These are phyloP conservation scores for Manduca sexta DNA, from an alignment of 1,140 invertebrate genomes.

Conservation along the genomic window DNA sequence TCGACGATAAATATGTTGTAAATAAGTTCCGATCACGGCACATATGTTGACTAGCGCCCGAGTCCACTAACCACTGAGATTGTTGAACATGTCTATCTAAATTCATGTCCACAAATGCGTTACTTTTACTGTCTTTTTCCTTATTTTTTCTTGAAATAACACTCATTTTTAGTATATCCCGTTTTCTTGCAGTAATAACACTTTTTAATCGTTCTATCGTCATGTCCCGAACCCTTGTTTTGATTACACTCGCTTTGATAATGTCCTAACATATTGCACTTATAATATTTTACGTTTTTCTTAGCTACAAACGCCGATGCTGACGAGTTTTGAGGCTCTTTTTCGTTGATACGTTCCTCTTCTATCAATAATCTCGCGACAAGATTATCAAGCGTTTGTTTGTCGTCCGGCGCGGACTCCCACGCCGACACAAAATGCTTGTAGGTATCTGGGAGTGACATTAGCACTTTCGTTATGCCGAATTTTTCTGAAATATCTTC, in stretches of 20 bases:
- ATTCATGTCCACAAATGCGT: slow-evolving; percentile 5
- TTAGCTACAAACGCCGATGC: background rate
- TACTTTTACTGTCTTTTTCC: slow-evolving; percentile 6
- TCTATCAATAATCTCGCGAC: background rate
- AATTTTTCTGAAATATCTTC: slow-evolving; percentile 2
- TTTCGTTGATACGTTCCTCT: background rate
- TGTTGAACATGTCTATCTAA: background rate
- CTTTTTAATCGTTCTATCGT: background rate
- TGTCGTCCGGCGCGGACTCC: background rate
- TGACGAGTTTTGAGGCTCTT: background rate
- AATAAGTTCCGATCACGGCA: background rate
- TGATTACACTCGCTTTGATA: background rate
- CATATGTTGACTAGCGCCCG: slow-evolving; percentile 7
- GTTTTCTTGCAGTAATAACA: background rate
- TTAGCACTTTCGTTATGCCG: slow-evolving; percentile 4
- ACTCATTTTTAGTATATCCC: background rate
- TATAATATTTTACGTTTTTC: background rate
- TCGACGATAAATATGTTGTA: background rate
- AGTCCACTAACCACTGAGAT: slow-evolving; percentile 2
- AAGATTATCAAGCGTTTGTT: background rate
- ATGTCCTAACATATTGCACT: background rate
- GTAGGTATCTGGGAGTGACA: background rate
- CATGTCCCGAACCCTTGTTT: too few relatives aligned
- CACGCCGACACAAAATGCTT: background rate
- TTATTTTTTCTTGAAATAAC: background rate